phyloP scores from a whole-genome alignment of 2,888 invertebrate species.

The Chironomus riparius region DNA sequence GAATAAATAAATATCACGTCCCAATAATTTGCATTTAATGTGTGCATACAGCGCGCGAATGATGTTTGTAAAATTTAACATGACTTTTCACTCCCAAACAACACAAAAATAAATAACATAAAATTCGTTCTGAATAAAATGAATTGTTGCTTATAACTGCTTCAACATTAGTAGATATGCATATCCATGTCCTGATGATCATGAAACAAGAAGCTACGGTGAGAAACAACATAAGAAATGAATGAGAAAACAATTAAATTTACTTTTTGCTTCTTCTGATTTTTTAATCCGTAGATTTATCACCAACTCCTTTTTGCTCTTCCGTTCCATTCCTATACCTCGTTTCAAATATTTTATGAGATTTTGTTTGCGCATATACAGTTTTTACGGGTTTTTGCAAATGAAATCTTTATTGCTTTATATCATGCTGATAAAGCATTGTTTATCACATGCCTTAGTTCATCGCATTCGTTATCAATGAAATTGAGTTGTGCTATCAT shows the following conservation, averaged over 20 bases:
- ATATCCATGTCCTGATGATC: background rate
- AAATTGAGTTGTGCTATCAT: too few relatives aligned
- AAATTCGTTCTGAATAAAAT: background rate
- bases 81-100: conserved; percentile 22
- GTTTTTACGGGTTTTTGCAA: too few relatives aligned
- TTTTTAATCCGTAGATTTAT: conserved; percentile 9
- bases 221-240: background rate
- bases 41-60: background rate
- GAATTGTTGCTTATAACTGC: background rate
- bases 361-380: too few relatives aligned
- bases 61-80: background rate
- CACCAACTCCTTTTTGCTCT: conserved; percentile 11
- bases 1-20: background rate
- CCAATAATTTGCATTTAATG: conserved; percentile 24
- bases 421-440: conserved; percentile 8
- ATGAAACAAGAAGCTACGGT: background rate
- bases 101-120: background rate
- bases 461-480: too few relatives aligned
- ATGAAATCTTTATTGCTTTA: background rate
- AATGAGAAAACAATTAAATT: conserved; percentile 1
- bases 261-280: background rate
- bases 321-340: background rate
- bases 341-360: background rate
- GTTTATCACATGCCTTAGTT: too few relatives aligned
- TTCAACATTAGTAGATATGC: too few relatives aligned